A percentile compares a stretch with the other conserved stretches of the same genome.
Evolutionary conservation across 1,140 invertebrate species (phyloP).

Genomic region (Drosophila equinoxialis): DNA sequence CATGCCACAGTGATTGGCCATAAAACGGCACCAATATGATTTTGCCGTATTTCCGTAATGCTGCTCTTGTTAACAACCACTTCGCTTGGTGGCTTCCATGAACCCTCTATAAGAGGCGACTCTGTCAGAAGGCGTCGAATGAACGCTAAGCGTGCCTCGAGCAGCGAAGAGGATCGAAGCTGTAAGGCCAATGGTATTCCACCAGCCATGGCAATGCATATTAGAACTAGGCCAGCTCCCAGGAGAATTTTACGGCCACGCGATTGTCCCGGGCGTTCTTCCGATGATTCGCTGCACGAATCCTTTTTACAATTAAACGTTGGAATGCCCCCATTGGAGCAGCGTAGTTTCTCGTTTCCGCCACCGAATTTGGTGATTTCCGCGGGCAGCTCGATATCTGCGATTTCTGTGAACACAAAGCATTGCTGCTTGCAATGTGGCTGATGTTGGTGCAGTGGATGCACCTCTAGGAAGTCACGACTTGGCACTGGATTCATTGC

Average conservation of each 20-base stretch:
- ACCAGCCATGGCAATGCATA: constrained; percentile 79
- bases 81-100: constrained; percentile 73
- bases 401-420: constrained; percentile 82
- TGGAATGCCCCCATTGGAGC: constrained; percentile 73
- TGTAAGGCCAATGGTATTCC: constrained; percentile 85
- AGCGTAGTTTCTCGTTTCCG: constrained; percentile 68
- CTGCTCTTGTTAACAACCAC: constrained; percentile 64
- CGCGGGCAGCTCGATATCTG: constrained; percentile 79
- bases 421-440: constrained; percentile 82
- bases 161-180: constrained; percentile 84
- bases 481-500: constrained; percentile 80
- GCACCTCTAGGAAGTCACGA: constrained; percentile 79
- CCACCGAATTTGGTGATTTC: constrained; percentile 80
- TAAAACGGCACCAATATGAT: constrained; percentile 84
- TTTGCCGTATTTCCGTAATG: constrained; percentile 66
- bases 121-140: constrained; percentile 85
- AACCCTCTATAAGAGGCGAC: constrained; percentile 85
- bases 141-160: constrained; percentile 85
- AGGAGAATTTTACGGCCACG: constrained; percentile 69
- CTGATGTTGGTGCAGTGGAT: constrained; percentile 78
- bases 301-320: constrained; percentile 70
- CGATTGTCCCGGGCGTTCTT: constrained; percentile 57
- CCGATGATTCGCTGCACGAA: constrained; percentile 67
- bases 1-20: constrained; percentile 88
- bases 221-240: constrained; percentile 62